Evolutionary conservation across 2,113 vertebrate species (phyloP).

Genomic region (Arenaria interpres): DNA sequence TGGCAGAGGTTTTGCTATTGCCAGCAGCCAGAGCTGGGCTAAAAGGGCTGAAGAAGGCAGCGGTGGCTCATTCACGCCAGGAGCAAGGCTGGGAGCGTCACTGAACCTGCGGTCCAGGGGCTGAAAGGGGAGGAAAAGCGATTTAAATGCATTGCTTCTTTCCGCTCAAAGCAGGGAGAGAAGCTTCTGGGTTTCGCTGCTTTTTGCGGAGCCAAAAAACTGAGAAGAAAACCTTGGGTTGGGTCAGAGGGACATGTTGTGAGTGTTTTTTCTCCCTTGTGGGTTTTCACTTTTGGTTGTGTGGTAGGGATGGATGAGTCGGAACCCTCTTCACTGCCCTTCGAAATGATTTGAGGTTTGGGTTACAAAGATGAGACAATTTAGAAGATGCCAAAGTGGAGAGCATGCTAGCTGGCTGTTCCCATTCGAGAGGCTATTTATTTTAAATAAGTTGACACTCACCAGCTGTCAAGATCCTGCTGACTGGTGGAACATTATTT

Average conservation of each 20-base stretch:
- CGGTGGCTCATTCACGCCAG: neutral
- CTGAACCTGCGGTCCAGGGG: neutral
- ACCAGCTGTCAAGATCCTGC: conserved; percentile 63
- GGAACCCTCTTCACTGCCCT: neutral
- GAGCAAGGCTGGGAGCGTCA: neutral
- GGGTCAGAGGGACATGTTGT: neutral
- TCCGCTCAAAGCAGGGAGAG: neutral
- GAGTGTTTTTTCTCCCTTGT: neutral
- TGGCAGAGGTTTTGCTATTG: neutral
- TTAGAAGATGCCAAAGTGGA: conserved; percentile 31
- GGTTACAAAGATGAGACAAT: conserved; percentile 29
- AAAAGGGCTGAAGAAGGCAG: neutral
- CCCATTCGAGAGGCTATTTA: conserved; percentile 43
- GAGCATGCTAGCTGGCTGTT: conserved; percentile 14
- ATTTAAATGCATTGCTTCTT: neutral
- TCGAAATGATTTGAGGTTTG: conserved; percentile 44
- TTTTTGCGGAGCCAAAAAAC: neutral
- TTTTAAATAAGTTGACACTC: conserved; percentile 63
- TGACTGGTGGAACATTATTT: conserved; percentile 59
- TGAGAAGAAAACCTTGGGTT: neutral
- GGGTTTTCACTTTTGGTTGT: conserved; percentile 8
- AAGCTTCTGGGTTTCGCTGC: neutral
- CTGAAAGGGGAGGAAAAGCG: neutral
- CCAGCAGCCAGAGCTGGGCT: neutral
- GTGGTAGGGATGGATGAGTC: neutral